These are phyloP conservation scores for Porites divaricata DNA, from an alignment of 92 coral and sea anemone species.

Conservation along the genomic window DNA sequence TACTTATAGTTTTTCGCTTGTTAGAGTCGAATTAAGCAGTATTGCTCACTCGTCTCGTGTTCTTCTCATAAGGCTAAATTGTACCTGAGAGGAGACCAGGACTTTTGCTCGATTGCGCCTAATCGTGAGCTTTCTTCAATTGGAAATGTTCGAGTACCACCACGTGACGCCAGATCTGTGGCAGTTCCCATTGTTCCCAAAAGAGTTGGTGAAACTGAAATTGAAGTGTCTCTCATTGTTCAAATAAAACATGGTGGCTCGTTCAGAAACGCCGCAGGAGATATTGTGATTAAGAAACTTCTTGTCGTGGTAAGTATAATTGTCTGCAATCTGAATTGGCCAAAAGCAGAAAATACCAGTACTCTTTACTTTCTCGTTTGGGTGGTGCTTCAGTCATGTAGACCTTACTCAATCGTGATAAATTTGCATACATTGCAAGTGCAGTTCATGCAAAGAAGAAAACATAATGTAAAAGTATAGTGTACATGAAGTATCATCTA, in stretches of 20 bases:
- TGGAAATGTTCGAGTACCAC: constrained; percentile 29
- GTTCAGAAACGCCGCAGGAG: neutral
- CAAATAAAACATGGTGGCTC: neutral
- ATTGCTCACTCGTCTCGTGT: neutral
- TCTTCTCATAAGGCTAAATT: constrained; percentile 17
- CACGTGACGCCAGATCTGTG: constrained; percentile 64
- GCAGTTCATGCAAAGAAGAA: too few relatives aligned
- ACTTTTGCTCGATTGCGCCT: constrained; percentile 73
- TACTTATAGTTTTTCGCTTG: neutral
- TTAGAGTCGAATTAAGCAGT: neutral
- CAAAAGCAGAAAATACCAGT: too few relatives aligned
- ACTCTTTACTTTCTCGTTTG: too few relatives aligned
- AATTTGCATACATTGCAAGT: too few relatives aligned
- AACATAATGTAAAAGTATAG: too few relatives aligned
- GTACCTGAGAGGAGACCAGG: constrained; percentile 70
- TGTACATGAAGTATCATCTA: too few relatives aligned
- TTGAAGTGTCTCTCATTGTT: constrained; percentile 53
- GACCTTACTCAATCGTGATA: too few relatives aligned
- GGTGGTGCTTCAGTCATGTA: too few relatives aligned
- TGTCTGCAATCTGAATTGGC: too few relatives aligned
- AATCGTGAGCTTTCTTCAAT: constrained; percentile 6
- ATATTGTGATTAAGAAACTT: constrained; percentile 49
- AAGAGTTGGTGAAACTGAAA: constrained; percentile 70
- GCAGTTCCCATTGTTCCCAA: constrained; percentile 87
- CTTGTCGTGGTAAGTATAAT: constrained; percentile 71